phyloP scores from a whole-genome alignment of 2,113 vertebrate species.

The Choloepus hoffmanni region DNA sequence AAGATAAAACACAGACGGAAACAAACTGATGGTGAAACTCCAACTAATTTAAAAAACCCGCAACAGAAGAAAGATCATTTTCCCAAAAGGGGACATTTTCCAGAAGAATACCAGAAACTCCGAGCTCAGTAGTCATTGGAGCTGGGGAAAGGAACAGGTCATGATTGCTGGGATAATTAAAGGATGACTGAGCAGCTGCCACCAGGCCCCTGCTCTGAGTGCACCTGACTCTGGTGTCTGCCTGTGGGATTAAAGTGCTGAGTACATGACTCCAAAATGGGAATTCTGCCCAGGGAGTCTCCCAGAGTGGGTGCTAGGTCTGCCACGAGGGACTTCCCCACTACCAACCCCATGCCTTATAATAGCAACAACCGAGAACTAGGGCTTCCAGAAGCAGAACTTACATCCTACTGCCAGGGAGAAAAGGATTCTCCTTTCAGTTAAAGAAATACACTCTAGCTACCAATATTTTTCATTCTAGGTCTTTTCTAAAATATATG shows the following conservation, averaged over 20 bases:
- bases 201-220: not conserved
- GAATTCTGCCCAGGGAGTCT: conserved; percentile 52
- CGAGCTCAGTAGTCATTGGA: not conserved
- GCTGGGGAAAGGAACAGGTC: not conserved
- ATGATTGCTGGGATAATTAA: not conserved
- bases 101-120: not conserved
- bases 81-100: not conserved
- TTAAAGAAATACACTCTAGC: not conserved
- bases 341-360: not conserved
- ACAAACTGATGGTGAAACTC: conserved; percentile 9
- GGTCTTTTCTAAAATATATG: not conserved
- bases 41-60: conserved; percentile 21
- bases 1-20: conserved; percentile 4
- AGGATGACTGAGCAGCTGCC: conserved; percentile 38
- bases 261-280: conserved; percentile 16
- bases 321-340: conserved; percentile 17
- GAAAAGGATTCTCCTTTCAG: conserved; percentile 28
- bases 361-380: not conserved
- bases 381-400: conserved; percentile 30
- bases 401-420: not conserved
- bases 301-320: conserved; percentile 9
- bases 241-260: conserved; percentile 2
- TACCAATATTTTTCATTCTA: not conserved
- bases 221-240: conserved; percentile 47
- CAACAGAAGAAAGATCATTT: not conserved